These are phyloP conservation scores for Xiphophorus maculatus DNA, from an alignment of 2,113 vertebrate genomes.

Conservation along the genomic window DNA sequence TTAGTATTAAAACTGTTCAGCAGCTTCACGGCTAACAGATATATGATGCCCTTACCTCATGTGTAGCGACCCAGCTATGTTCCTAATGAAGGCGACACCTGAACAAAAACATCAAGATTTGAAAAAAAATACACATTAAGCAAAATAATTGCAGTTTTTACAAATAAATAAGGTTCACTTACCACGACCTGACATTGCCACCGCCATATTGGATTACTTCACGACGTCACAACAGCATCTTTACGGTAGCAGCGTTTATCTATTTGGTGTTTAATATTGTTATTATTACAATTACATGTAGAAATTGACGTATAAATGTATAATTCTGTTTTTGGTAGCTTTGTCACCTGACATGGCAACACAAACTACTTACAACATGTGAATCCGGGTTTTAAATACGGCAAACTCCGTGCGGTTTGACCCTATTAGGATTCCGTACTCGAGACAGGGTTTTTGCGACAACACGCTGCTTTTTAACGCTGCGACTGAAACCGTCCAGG, in stretches of 20 bases:
- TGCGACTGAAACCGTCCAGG: slow-evolving; percentile 18
- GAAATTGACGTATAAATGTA: not conserved
- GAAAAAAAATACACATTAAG: not conserved
- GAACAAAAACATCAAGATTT: not conserved
- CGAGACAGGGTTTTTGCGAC: slow-evolving; percentile 46
- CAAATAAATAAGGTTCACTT: not conserved
- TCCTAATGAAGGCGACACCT: slow-evolving; percentile 65
- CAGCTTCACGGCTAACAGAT: not conserved
- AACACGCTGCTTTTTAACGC: slow-evolving; percentile 32
- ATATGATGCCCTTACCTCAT: slow-evolving; percentile 62
- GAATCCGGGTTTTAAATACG: not conserved
- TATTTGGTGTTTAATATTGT: not conserved
- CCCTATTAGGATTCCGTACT: slow-evolving; percentile 52
- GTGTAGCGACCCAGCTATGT: slow-evolving; percentile 41
- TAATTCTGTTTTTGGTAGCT: not conserved
- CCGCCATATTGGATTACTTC: slow-evolving; percentile 71
- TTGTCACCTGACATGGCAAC: not conserved
- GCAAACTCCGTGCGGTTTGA: slow-evolving; percentile 13
- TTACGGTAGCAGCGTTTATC: slow-evolving; percentile 51
- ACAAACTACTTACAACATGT: not conserved
- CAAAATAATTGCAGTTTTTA: too few species aligned
- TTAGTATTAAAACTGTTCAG: not conserved
- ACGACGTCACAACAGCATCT: slow-evolving; percentile 27
- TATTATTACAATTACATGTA: not conserved
- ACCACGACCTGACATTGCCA: slow-evolving; percentile 72